Conservation (phyloP, 2,113 vertebrate species). For the Petrocephalus microphthalmus region DNA sequence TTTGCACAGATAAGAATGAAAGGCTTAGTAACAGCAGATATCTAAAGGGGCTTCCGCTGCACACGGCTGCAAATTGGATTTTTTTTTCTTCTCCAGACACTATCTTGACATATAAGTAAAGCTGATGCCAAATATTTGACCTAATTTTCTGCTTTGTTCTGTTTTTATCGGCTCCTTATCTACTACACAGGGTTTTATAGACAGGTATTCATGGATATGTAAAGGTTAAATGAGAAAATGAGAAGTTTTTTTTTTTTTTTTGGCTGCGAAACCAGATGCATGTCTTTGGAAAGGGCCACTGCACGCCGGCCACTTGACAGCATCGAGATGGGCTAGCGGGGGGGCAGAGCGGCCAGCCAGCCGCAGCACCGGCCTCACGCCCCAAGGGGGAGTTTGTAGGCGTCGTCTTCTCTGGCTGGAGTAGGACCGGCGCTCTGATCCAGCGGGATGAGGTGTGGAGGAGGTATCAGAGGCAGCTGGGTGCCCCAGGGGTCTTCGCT, state of each 20-base stretch:
- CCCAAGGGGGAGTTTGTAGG: neutral
- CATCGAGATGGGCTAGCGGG: neutral
- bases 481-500: neutral
- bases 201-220: neutral
- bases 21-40: conserved; percentile 51
- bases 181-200: neutral
- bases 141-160: neutral
- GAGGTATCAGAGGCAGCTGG: conserved; percentile 2
- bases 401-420: neutral
- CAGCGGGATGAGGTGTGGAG: neutral
- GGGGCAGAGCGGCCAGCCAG: neutral
- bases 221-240: neutral
- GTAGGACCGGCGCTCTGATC: neutral
- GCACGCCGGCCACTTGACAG: no score
- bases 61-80: conserved; percentile 37
- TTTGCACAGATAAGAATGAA: conserved; percentile 54
- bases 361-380: neutral
- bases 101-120: conserved; percentile 19
- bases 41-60: conserved; percentile 41
- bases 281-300: neutral
- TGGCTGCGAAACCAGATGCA: neutral
- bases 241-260: no score
- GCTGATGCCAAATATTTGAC: neutral
- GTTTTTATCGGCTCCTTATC: neutral
- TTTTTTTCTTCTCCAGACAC: conserved; percentile 29